Conservation (phyloP, 1,140 invertebrate genomes). For the Phymorhynchus buccinoides region DNA sequence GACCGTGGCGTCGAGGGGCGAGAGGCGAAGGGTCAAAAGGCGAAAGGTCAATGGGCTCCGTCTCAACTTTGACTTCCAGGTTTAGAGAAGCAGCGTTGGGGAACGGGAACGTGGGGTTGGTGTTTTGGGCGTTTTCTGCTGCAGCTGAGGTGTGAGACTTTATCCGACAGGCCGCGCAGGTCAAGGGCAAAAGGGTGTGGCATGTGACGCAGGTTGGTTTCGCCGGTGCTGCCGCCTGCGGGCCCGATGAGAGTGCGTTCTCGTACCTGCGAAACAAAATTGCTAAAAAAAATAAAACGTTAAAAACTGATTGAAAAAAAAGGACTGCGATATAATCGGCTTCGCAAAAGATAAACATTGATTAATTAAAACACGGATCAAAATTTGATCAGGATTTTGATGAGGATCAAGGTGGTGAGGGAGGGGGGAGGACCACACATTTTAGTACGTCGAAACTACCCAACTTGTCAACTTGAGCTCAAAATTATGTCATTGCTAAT, state of each 20-base stretch:
- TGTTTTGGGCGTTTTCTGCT: background rate
- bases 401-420: too few species aligned
- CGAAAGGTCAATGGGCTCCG: background rate
- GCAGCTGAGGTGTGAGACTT: background rate
- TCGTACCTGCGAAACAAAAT: conserved; percentile 19
- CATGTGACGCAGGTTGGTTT: conserved; percentile 5
- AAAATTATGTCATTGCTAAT: too few species aligned
- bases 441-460: too few species aligned
- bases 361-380: too few species aligned
- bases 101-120: background rate
- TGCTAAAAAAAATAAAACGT: too few species aligned
- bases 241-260: too few species aligned
- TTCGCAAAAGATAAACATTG: too few species aligned
- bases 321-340: too few species aligned
- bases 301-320: background rate
- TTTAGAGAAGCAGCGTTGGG: background rate
- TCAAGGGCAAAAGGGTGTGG: conserved; percentile 1
- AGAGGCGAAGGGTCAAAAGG: background rate
- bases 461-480: too few species aligned
- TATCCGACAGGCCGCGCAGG: conserved; percentile 4
- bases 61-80: background rate
- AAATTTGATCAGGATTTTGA: too few species aligned
- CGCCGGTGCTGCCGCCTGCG: background rate
- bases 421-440: too few species aligned
- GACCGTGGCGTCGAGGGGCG: too few species aligned